Conservation (phyloP, 2,888 invertebrate genomes). For the Cataglyphis cursor region DNA sequence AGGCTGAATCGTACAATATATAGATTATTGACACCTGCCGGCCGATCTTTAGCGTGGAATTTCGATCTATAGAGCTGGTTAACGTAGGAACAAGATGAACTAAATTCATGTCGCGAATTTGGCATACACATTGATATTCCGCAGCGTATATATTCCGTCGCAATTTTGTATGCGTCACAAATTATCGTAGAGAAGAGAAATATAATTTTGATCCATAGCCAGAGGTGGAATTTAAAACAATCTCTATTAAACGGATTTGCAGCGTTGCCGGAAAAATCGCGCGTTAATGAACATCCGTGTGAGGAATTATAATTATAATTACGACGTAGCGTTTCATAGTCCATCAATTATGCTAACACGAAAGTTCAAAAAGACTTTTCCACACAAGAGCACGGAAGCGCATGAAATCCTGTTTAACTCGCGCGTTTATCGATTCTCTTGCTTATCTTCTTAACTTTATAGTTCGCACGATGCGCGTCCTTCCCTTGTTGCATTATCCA, state of each 20-base stretch:
- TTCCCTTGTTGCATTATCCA: slow-evolving; percentile 66
- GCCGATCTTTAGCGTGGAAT: slow-evolving; percentile 50
- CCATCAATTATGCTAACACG: slow-evolving; percentile 42
- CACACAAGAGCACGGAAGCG: slow-evolving; percentile 8
- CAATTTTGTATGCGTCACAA: slow-evolving; percentile 42
- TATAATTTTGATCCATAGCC: slow-evolving; percentile 47
- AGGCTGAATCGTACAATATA: slow-evolving; percentile 47
- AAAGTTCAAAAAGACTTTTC: slow-evolving; percentile 22
- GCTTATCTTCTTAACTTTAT: slow-evolving; percentile 66
- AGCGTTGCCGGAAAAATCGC: slow-evolving; percentile 12
- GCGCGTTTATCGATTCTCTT: slow-evolving; percentile 33
- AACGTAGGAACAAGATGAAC: slow-evolving; percentile 36
- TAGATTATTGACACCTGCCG: slow-evolving; percentile 62
- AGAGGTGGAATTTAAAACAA: slow-evolving; percentile 36
- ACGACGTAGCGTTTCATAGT: not conserved
- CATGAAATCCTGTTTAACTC: slow-evolving; percentile 39
- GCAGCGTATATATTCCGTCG: slow-evolving; percentile 21
- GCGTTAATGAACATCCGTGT: slow-evolving; percentile 12
- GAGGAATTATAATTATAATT: slow-evolving; percentile 10
- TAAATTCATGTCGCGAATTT: slow-evolving; percentile 49
- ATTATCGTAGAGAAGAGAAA: slow-evolving; percentile 34
- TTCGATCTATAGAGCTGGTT: slow-evolving; percentile 23
- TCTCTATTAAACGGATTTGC: slow-evolving; percentile 39
- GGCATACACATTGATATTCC: slow-evolving; percentile 34
- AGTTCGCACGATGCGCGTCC: slow-evolving; percentile 56